Base-by-base conservation (phyloP, 2,888 invertebrate species). In the Calameuta idolon region DNA sequence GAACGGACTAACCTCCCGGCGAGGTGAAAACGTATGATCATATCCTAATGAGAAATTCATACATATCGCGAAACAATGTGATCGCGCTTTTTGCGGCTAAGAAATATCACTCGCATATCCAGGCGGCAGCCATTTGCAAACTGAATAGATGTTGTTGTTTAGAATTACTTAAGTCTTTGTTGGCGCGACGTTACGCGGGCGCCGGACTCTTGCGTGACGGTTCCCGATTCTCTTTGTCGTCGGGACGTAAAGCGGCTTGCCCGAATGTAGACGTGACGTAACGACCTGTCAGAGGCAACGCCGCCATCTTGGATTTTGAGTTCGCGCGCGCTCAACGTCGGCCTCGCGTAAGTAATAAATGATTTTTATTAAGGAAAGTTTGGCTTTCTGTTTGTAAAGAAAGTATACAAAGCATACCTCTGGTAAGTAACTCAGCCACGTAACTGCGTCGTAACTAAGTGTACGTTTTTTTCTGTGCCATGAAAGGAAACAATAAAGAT, bases 31-130 rank as follows among this genome's bases (percentile, higher is more conserved):
- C 23, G 23, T 55, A 23, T 55, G 2, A 55, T 55, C 23, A 55
- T 23, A 55, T 23, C 23, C 34, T 71, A 71, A 40, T 71, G 73
- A 69, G 33, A 73, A 80, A 74, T 55, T 69, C 69, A 74, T 76
- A 69, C 79, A 76, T 79, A 76, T 79, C 76, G 76, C 73, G 73
- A 79, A 77, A 12, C 23, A n/a, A 74, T 88, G 88, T 88, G 87
- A 88, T 89, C 86, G 87, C 88, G 83, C 79, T 81, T 82, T 82
- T 85, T 84, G 87, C 89, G 87, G 86, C 89, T 89, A 88, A 85
- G 89, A 90, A 90, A 90, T 90, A 88, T 89, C 86, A 87, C 85
- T 81, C 83, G 82, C 90, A 89, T 90, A 90, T 90, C 90, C 90
- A 90, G 86, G 86, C 86, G 82, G 81, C 81, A 86, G 83, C 84